Percentiles rank a stretch among this genome's conserved stretches.
phyloP scores from a whole-genome alignment of 2,888 invertebrate genomes.

The Taenaris catops region DNA sequence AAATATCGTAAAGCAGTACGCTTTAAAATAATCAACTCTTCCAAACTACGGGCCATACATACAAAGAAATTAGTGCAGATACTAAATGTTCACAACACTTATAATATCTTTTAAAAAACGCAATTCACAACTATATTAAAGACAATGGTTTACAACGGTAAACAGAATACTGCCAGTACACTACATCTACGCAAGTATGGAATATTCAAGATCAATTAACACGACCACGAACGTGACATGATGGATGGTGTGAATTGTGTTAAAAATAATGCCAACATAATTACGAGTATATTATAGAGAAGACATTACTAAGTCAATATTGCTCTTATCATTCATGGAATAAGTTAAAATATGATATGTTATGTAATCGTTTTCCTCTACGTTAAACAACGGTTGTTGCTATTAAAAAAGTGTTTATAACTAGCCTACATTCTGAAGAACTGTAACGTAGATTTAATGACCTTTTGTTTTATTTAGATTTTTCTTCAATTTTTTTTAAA shows the following conservation, averaged over 20 bases:
- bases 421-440: no score
- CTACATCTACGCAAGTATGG: slow-evolving; percentile 24
- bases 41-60: slow-evolving; percentile 55
- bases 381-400: no score
- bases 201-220: slow-evolving; percentile 38
- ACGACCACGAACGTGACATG: slow-evolving; percentile 30
- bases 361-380: no score
- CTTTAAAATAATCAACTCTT: slow-evolving; percentile 55
- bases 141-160: slow-evolving; percentile 2
- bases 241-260: slow-evolving; percentile 29
- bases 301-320: not conserved
- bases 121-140: not conserved
- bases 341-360: not conserved
- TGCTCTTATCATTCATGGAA: not conserved
- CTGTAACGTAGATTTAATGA: no score
- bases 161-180: slow-evolving; percentile 4
- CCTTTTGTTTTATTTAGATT: no score
- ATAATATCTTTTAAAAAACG: slow-evolving; percentile 1
- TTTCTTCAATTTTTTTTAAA: no score
- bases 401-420: no score
- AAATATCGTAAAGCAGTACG: slow-evolving; percentile 49
- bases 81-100: not conserved
- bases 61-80: not conserved
- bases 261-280: slow-evolving; percentile 4
- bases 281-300: slow-evolving; percentile 2